Evolutionary conservation across 2,888 invertebrate genomes (phyloP).

Genomic region (Synanthedon andrenaeformis): DNA sequence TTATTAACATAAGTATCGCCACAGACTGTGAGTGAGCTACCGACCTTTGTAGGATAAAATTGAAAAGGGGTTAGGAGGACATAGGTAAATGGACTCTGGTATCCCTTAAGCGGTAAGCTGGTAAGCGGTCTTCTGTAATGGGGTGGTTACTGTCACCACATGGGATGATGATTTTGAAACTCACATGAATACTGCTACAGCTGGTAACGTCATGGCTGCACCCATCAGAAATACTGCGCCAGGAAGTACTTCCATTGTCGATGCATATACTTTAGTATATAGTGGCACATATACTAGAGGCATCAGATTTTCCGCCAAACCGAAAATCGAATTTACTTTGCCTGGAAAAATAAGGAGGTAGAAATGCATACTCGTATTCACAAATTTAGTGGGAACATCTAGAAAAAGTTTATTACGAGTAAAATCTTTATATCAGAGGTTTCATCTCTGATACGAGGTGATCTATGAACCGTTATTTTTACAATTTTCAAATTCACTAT

Average conservation of each 20-base stretch:
- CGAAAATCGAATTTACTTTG: constrained; percentile 74
- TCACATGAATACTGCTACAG: constrained; percentile 72
- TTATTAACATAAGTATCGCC: too few species aligned
- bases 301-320: constrained; percentile 74
- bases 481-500: too few species aligned
- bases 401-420: not conserved
- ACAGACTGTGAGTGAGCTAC: too few species aligned
- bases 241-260: constrained; percentile 74
- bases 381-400: not conserved
- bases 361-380: not conserved
- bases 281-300: constrained; percentile 77
- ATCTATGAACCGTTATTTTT: not conserved
- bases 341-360: constrained; percentile 36
- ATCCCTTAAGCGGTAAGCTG: too few species aligned
- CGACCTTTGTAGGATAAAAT: too few species aligned
- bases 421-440: too few species aligned
- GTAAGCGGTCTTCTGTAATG: too few species aligned
- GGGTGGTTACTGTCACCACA: too few species aligned
- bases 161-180: too few species aligned
- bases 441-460: too few species aligned
- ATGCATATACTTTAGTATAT: constrained; percentile 75
- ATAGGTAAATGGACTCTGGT: too few species aligned
- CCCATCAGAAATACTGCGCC: constrained; percentile 76
- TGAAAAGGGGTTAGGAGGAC: too few species aligned
- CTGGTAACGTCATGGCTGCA: constrained; percentile 73